phyloP scores from a whole-genome alignment of 30 jellyfish, hydroid and myxozoan genomes.

The Chrysaora quinquecirrha region DNA sequence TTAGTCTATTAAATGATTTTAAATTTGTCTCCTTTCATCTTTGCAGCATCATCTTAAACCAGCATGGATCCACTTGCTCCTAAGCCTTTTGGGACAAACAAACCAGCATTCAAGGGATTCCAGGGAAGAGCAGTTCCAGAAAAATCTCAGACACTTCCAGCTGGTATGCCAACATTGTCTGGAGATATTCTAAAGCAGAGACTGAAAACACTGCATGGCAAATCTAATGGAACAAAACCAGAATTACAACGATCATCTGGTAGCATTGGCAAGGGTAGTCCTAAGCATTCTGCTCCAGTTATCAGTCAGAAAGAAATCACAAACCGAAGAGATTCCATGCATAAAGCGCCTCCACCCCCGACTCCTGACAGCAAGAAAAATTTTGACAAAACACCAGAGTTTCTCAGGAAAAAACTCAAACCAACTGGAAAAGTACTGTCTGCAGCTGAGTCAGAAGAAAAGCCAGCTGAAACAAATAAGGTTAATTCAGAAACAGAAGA shows the following conservation, averaged over 20 bases:
- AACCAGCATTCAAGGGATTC: neutral
- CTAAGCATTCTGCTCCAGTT: constrained; percentile 26
- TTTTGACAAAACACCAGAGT: constrained; percentile 40
- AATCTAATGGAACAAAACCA: neutral
- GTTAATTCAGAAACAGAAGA: neutral
- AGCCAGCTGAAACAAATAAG: too few relatives aligned
- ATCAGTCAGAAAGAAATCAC: constrained; percentile 13
- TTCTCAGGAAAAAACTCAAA: constrained; percentile 48
- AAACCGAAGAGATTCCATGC: constrained; percentile 39
- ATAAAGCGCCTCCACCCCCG: constrained; percentile 65
- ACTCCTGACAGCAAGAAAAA: constrained; percentile 44
- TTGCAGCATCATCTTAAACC: too few relatives aligned
- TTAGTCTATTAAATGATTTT: too few relatives aligned
- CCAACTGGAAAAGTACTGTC: constrained; percentile 1
- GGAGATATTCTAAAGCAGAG: constrained; percentile 55
- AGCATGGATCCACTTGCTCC: constrained; percentile 6
- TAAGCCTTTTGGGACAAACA: neutral
- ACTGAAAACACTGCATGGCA: constrained; percentile 17
- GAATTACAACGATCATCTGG: neutral
- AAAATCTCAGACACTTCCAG: constrained; percentile 19
- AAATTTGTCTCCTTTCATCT: too few relatives aligned
- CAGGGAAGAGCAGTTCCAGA: neutral
- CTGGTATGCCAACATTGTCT: constrained; percentile 43
- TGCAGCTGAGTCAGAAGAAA: neutral
- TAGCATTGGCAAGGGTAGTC: neutral